These are phyloP conservation scores for Scopus umbretta DNA, from an alignment of 2,113 vertebrate species.

Conservation along the genomic window DNA sequence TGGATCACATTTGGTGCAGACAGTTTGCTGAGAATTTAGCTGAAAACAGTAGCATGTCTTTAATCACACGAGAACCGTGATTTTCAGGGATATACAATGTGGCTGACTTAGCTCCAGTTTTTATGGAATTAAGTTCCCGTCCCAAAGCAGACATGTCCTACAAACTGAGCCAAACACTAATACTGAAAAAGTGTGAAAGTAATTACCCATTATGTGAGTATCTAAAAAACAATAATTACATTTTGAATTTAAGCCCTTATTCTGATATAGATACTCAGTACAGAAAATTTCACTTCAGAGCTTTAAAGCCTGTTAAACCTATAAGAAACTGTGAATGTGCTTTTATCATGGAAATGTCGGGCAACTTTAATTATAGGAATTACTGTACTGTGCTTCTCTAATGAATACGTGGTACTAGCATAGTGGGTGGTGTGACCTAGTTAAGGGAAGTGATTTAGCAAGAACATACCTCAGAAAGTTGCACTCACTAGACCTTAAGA, in stretches of 20 bases:
- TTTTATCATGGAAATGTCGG: neutral
- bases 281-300: neutral
- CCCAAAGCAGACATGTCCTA: neutral
- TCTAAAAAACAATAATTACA: conserved; percentile 10
- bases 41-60: neutral
- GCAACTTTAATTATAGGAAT: neutral
- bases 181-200: neutral
- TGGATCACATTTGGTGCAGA: neutral
- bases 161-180: neutral
- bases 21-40: neutral
- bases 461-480: neutral
- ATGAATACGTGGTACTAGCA: neutral
- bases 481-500: neutral
- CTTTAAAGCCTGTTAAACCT: neutral
- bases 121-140: neutral
- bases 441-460: conserved; percentile 9
- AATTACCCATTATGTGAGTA: neutral
- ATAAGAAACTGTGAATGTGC: neutral
- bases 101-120: neutral
- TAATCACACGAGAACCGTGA: neutral
- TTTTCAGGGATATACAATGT: neutral
- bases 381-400: neutral
- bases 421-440: neutral
- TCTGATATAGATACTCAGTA: neutral
- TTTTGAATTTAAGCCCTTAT: neutral